phyloP scores from a whole-genome alignment of 1,140 invertebrate genomes.

The Penaeus vannamei region DNA sequence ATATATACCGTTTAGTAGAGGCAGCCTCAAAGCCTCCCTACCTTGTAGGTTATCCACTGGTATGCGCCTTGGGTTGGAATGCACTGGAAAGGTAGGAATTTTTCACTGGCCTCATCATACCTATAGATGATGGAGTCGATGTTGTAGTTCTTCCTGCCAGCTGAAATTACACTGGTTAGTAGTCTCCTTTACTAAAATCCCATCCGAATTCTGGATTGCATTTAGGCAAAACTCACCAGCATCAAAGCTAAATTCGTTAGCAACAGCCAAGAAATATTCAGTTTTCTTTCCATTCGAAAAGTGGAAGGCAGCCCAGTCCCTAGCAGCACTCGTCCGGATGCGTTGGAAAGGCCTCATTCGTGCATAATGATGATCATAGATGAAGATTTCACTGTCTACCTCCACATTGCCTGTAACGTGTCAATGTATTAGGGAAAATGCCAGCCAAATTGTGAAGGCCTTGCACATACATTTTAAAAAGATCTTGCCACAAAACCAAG shows the following conservation, averaged over 20 bases:
- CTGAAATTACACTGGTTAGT: neutral
- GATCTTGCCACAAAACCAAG: too few relatives aligned
- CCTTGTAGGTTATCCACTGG: conserved; percentile 44
- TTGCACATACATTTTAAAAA: too few relatives aligned
- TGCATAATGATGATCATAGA: neutral
- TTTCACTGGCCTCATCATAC: neutral
- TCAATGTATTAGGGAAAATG: too few relatives aligned
- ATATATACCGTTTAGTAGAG: neutral
- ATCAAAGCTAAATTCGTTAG: conserved; percentile 41
- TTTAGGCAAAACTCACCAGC: neutral
- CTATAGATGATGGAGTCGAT: conserved; percentile 49
- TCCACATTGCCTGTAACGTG: conserved; percentile 33
- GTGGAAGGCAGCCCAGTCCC: conserved; percentile 31
- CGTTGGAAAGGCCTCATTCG: conserved; percentile 40
- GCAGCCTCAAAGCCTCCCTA: neutral
- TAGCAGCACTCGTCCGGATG: conserved; percentile 38
- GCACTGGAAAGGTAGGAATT: conserved; percentile 52
- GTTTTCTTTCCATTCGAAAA: neutral
- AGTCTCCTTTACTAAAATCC: too few relatives aligned
- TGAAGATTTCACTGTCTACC: conserved; percentile 34
- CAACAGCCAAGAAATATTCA: conserved; percentile 47
- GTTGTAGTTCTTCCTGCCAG: conserved; percentile 39
- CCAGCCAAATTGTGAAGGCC: too few relatives aligned
- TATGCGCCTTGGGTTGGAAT: conserved; percentile 18
- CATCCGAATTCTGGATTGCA: neutral